phyloP scores from a whole-genome alignment of 2,888 invertebrate genomes.

The Endomychus coccineus region DNA sequence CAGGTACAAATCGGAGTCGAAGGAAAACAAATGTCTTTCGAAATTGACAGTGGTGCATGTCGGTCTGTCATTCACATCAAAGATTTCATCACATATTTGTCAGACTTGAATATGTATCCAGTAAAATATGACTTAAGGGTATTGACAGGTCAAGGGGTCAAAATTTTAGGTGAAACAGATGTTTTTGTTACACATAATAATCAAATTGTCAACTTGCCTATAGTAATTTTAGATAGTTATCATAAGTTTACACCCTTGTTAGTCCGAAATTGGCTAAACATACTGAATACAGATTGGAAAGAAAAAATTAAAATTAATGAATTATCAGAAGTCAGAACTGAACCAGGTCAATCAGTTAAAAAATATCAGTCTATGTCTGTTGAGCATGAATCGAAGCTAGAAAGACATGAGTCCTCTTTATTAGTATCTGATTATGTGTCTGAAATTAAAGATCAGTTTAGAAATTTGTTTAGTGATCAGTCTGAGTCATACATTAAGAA shows the following conservation, averaged over 20 bases:
- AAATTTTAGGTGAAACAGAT: conserved; percentile 10
- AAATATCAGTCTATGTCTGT: no score
- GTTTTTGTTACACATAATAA: conserved; percentile 9
- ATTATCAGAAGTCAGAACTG: no score
- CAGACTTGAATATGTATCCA: conserved; percentile 1
- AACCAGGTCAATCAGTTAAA: no score
- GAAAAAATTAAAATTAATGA: no score
- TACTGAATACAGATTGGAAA: conserved; percentile 13
- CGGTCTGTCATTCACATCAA: background rate
- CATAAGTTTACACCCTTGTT: conserved; percentile 15
- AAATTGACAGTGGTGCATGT: conserved; percentile 6
- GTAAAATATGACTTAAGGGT: conserved; percentile 4
- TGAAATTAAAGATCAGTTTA: no score
- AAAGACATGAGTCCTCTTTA: no score
- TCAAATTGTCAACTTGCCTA: conserved; percentile 8
- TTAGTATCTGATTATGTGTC: no score
- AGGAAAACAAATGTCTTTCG: conserved; percentile 1
- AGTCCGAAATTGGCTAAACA: conserved; percentile 18
- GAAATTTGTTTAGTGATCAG: no score
- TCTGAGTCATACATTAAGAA: conserved; percentile 9
- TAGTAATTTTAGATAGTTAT: conserved; percentile 11
- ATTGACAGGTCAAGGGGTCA: conserved; percentile 6
- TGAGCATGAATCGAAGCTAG: no score
- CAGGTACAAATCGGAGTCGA: no score
- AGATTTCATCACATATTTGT: conserved; percentile 1